phyloP scores from a whole-genome alignment of 2,888 invertebrate genomes.

The Cosmopolites sordidus region DNA sequence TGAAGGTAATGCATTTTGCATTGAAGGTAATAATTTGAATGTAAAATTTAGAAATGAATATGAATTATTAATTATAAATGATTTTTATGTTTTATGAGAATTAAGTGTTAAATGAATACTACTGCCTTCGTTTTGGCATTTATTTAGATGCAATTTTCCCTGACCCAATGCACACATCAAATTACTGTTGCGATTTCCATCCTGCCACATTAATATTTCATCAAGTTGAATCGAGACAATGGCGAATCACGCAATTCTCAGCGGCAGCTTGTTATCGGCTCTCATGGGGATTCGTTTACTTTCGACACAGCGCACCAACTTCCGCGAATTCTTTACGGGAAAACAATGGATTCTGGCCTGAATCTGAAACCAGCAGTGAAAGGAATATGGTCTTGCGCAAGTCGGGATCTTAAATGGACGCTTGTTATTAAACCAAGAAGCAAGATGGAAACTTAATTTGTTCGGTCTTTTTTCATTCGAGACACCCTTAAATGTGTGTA shows the following conservation, averaged over 20 bases:
- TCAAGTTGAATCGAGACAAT: neutral
- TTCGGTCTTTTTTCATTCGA: too few species aligned
- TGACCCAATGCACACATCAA: neutral
- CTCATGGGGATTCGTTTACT: neutral
- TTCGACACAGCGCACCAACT: slow-evolving; percentile 11
- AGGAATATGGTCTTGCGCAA: slow-evolving; percentile 26
- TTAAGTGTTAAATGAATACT: too few species aligned
- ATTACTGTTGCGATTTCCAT: neutral
- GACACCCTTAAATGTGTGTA: too few species aligned
- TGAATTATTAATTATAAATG: too few species aligned
- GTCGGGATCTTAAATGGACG: neutral
- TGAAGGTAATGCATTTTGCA: too few species aligned
- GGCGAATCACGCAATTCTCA: slow-evolving; percentile 1
- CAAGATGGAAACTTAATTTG: too few species aligned
- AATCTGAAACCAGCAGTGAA: slow-evolving; percentile 30
- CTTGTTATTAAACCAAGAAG: neutral
- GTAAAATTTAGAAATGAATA: too few species aligned
- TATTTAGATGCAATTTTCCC: neutral
- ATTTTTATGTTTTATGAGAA: too few species aligned
- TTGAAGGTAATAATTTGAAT: too few species aligned
- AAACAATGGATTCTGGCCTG: slow-evolving; percentile 32
- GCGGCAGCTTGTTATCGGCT: neutral
- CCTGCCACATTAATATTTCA: neutral
- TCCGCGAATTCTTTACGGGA: slow-evolving; percentile 31
- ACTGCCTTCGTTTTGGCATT: too few species aligned